Percentiles rank a stretch among this genome's conserved stretches.
Conservation (phyloP, 1,140 invertebrate genomes). For the Rhizoglyphus robini region DNA sequence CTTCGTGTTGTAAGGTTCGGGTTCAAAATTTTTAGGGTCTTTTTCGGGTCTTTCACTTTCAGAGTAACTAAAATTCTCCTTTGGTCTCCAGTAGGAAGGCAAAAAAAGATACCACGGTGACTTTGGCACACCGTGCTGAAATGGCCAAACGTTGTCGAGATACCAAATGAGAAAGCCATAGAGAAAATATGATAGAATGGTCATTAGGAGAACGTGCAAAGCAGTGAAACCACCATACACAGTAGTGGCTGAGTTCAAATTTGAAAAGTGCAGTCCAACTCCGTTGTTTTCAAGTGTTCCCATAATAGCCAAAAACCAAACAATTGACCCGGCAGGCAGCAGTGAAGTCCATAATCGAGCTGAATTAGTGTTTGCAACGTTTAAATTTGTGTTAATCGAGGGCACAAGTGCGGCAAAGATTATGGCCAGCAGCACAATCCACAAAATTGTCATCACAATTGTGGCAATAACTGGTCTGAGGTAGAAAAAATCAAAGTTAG, state of each 20-base stretch:
- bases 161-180: constrained; percentile 28
- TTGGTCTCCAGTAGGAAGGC: constrained; percentile 39
- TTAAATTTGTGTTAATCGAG: too few relatives aligned
- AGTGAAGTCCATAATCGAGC: too few relatives aligned
- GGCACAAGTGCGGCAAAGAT: too few relatives aligned
- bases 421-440: neutral
- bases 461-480: neutral
- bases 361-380: too few relatives aligned
- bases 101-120: constrained; percentile 39
- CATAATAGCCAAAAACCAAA: neutral
- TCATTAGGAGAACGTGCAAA: constrained; percentile 20
- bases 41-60: neutral
- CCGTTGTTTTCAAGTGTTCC: neutral
- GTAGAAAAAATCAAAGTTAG: neutral
- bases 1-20: constrained; percentile 35
- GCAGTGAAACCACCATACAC: constrained; percentile 27
- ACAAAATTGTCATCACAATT: neutral
- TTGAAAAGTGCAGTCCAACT: neutral
- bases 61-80: constrained; percentile 11
- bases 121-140: constrained; percentile 40
- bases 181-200: constrained; percentile 23
- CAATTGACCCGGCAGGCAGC: neutral
- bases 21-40: constrained; percentile 33
- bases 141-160: constrained; percentile 30
- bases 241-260: neutral